A percentile compares a stretch with the other conserved stretches of the same genome.
These are phyloP conservation scores for Diplogasteroides magnus DNA, from an alignment of 1,140 invertebrate species.

Conservation along the genomic window DNA sequence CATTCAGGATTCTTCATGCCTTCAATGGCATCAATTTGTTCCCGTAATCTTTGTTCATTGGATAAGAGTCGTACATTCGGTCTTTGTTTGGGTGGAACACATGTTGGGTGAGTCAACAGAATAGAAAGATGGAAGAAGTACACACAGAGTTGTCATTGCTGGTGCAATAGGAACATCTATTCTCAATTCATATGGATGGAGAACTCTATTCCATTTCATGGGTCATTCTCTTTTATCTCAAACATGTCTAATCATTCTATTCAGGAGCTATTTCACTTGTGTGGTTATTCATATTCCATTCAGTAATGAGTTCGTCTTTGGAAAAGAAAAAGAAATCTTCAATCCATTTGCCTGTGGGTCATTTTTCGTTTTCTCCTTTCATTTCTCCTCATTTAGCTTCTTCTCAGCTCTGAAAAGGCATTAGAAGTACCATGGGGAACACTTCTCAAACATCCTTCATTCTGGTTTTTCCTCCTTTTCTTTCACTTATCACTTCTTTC, in stretches of 20 bases:
- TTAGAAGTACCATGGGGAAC: conserved; percentile 61
- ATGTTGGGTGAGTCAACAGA: conserved; percentile 57
- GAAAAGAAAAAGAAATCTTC: conserved; percentile 29
- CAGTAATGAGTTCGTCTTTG: not conserved
- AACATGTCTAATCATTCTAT: not conserved
- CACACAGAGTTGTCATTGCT: conserved; percentile 65
- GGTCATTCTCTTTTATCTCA: conserved; percentile 61
- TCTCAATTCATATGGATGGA: conserved; percentile 67
- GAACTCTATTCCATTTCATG: conserved; percentile 67
- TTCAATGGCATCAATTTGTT: conserved; percentile 69
- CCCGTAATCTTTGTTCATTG: conserved; percentile 64
- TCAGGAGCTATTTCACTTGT: not conserved
- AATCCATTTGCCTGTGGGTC: conserved; percentile 25
- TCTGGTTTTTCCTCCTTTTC: conserved; percentile 59
- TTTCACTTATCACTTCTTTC: conserved; percentile 4
- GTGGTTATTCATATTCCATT: not conserved
- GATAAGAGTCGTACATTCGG: conserved; percentile 70
- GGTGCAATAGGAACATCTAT: conserved; percentile 68
- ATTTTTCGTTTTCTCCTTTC: not conserved
- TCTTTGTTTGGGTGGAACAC: conserved; percentile 65
- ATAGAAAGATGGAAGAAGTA: conserved; percentile 1
- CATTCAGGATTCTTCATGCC: conserved; percentile 66
- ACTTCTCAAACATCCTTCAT: conserved; percentile 62
- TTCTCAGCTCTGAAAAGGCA: not conserved
- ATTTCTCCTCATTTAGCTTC: conserved; percentile 1